These are phyloP conservation scores for Chelon labrosus DNA, from an alignment of 2,797 vertebrate genomes.

Conservation along the genomic window DNA sequence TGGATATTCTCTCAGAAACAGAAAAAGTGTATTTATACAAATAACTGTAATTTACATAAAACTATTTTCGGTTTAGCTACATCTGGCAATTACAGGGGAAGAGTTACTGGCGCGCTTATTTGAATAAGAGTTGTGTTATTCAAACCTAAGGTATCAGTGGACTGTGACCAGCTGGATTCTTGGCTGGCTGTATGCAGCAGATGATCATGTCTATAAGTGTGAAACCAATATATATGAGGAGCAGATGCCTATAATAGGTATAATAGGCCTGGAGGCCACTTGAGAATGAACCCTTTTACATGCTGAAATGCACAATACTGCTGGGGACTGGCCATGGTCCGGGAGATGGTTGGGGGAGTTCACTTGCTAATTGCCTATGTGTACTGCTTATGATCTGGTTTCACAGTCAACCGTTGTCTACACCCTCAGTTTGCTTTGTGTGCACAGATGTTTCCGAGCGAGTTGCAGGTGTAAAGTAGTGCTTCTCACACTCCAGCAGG, in stretches of 20 bases:
- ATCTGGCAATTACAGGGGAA: neutral
- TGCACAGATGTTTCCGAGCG: conserved; percentile 78
- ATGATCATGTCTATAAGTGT: conserved; percentile 50
- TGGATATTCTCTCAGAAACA: neutral
- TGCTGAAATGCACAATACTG: conserved; percentile 25
- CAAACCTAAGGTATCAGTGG: neutral
- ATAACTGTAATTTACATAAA: neutral
- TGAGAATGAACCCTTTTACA: conserved; percentile 44
- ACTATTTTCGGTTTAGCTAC: neutral
- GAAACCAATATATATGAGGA: conserved; percentile 43
- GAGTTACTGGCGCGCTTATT: conserved; percentile 26
- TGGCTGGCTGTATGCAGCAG: conserved; percentile 24
- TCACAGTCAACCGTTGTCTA: conserved; percentile 66
- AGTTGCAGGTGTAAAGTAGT: conserved; percentile 72
- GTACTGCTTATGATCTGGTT: conserved; percentile 62
- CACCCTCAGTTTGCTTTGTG: conserved; percentile 60
- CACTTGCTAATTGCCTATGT: conserved; percentile 51
- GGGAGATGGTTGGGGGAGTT: conserved; percentile 37
- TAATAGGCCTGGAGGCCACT: conserved; percentile 41
- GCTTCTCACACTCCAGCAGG: conserved; percentile 65
- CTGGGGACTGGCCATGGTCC: conserved; percentile 28
- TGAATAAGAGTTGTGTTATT: conserved; percentile 25
- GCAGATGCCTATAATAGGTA: conserved; percentile 28
- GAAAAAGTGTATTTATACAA: neutral
- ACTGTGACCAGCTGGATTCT: conserved; percentile 38